phyloP scores from a whole-genome alignment of 1,140 invertebrate species.

The Luehdorfia chinensis region DNA sequence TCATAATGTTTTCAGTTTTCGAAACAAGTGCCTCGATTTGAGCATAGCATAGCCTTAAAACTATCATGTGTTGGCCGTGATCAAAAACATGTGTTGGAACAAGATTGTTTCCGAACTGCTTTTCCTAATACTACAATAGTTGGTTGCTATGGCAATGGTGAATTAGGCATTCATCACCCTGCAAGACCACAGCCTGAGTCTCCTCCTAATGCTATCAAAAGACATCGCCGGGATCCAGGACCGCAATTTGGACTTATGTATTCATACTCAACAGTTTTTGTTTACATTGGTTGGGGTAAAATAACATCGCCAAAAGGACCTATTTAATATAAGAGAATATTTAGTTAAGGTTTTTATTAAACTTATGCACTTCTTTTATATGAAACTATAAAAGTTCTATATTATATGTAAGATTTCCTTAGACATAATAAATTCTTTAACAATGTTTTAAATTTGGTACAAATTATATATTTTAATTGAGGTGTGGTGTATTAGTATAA shows the following conservation, averaged over 20 bases:
- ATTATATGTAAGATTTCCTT: too few species aligned
- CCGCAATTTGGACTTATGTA: slow-evolving; percentile 53
- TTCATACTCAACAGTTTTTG: slow-evolving; percentile 61
- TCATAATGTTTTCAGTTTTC: slow-evolving; percentile 67
- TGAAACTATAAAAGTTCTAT: too few species aligned
- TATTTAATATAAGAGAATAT: not conserved
- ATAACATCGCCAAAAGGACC: slow-evolving; percentile 20
- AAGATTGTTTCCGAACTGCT: slow-evolving; percentile 48
- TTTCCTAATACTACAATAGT: slow-evolving; percentile 59
- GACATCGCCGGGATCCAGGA: slow-evolving; percentile 27
- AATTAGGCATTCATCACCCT: slow-evolving; percentile 52
- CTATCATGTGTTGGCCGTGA: slow-evolving; percentile 68
- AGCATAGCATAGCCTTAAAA: slow-evolving; percentile 61
- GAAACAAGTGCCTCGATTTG: slow-evolving; percentile 50
- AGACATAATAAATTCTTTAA: too few species aligned
- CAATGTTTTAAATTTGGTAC: too few species aligned
- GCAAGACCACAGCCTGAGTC: slow-evolving; percentile 11
- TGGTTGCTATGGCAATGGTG: slow-evolving; percentile 65
- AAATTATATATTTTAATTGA: too few species aligned
- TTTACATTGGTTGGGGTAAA: slow-evolving; percentile 67
- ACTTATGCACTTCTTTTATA: too few species aligned
- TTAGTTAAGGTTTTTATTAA: too few species aligned
- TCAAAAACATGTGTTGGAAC: slow-evolving; percentile 50
- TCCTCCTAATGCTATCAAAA: slow-evolving; percentile 25
- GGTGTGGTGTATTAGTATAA: too few species aligned